Base-by-base conservation (phyloP, 2,797 vertebrate genomes). In the Rhinogobio ventralis region DNA sequence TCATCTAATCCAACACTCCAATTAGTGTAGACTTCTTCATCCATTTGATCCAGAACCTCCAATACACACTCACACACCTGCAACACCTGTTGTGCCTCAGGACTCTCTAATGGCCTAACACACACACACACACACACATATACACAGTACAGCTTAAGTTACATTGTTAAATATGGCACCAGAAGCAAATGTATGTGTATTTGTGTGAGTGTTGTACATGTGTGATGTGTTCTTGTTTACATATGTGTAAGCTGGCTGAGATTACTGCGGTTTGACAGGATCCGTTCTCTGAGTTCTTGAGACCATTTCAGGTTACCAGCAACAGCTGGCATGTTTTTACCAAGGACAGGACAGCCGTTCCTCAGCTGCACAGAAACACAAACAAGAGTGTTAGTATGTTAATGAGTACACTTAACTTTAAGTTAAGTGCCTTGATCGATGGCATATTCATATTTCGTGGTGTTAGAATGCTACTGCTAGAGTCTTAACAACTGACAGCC, bases 231-330 rank as follows among this genome's bases (percentile, higher is more conserved):
- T 17, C 42, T 77, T 57, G 4, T 90, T 81, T 95, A 96, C 91
- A 88, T 91, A 55, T 94, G 89, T 85, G 90, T 91, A 81, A 94
- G 88, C 68, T 93, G 90, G 88, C 92, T 93, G 87, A 95, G 91
- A 85, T 86, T 90, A 89, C 88, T 94, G 83, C 94, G 91, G 86
- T 93, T 92, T 39, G 83, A 93, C 82, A 94, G 90, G 88, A 95
- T 92, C 45, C 94, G 93, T 89, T 91, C 90, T 17, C 93, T 89
- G 72, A 94, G 94, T 87, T 96, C 93, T 80, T 93, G 93, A 33
- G 95, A 95, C 91, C 93, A 93, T 92, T 95, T 96, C 82, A 95
- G 94, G 90, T 93, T 96, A 20, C 95, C 95, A 10, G 95, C 93
- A 85, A 95, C 93, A 14, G 75, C 17, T 5, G 93, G 93, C 93